Base-by-base conservation (phyloP, 2,797 vertebrate species). In the Oophaga sylvatica region DNA sequence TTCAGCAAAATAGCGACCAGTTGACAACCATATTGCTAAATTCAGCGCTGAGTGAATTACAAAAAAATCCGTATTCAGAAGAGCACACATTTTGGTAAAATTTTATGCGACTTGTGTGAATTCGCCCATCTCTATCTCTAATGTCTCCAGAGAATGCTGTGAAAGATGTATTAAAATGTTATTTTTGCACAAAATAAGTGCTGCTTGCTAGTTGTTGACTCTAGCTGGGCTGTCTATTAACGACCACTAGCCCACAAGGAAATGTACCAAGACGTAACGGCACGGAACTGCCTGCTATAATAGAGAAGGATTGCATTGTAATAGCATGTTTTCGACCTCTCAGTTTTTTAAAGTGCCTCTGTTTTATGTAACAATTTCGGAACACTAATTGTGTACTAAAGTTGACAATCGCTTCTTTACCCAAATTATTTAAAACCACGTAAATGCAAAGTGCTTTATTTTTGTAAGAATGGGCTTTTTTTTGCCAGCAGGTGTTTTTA, bases 341-440 rank as follows among this genome's bases (percentile, higher is more conserved):
- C 83, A 81, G 59, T 45, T 85, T 81, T 77, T 81, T 71, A 88
- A 81, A 81, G 87, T 88, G 70, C 83, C 83, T 85, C 60, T 85
- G 70, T 85, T 88, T 88, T 88, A 76, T 78, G 68, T 77, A 85
- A 67, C 68, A 20, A 77, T 81, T 60, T 70, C 60, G 78, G 87
- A 85, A 88, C 87, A 85, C 79, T 88, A 88, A 88, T 88, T 85
- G 87, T 88, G 83, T 88, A 81, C 83, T 81, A 85, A 85, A 85
- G 78, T 65, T 88, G 87, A 88, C 87, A 88, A 85, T 81, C n/a
- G 68, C 63, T 85, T 88, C 83, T 81, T 88, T 88, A 85, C 83
- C 87, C 87, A 88, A 88, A 85, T 67, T 88, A 88, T 85, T 88
- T 85, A 88, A 88, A 88, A 83, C 45, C 59, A 85, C 87, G 75